A percentile compares a stretch with the other conserved stretches of the same genome.
These are phyloP conservation scores for Austrolebias charrua DNA, from an alignment of 2,797 vertebrate genomes.

Conservation along the genomic window DNA sequence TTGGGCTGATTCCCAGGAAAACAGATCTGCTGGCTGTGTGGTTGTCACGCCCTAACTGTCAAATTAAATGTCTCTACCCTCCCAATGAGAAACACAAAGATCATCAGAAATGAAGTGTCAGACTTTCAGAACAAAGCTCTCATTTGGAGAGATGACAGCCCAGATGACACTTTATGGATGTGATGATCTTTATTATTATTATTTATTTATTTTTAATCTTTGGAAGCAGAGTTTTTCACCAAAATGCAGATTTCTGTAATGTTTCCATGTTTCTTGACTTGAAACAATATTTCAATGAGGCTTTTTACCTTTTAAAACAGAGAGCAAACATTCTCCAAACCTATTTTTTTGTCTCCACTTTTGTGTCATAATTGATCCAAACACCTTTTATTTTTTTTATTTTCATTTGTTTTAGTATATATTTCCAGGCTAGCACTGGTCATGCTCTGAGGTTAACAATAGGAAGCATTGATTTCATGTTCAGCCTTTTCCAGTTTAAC, in stretches of 20 bases:
- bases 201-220: slow-evolving; percentile 16
- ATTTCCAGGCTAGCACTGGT: no score
- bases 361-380: neutral
- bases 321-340: no score
- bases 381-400: neutral
- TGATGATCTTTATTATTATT: slow-evolving; percentile 23
- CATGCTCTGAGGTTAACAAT: neutral
- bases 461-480: neutral
- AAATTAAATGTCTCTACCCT: slow-evolving; percentile 54
- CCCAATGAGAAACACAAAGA: slow-evolving; percentile 39
- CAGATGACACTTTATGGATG: slow-evolving; percentile 33
- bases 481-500: neutral
- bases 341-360: neutral
- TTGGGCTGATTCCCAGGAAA: slow-evolving; percentile 38
- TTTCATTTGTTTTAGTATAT: no score
- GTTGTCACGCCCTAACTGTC: slow-evolving; percentile 56
- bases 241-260: neutral
- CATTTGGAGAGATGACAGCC: slow-evolving; percentile 27
- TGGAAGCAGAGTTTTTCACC: neutral
- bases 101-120: slow-evolving; percentile 41
- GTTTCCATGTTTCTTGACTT: neutral
- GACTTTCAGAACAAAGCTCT: slow-evolving; percentile 45
- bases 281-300: neutral
- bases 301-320: neutral
- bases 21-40: slow-evolving; percentile 40